Conservation (phyloP, 2,113 vertebrate species). For the Vulpes lagopus region DNA sequence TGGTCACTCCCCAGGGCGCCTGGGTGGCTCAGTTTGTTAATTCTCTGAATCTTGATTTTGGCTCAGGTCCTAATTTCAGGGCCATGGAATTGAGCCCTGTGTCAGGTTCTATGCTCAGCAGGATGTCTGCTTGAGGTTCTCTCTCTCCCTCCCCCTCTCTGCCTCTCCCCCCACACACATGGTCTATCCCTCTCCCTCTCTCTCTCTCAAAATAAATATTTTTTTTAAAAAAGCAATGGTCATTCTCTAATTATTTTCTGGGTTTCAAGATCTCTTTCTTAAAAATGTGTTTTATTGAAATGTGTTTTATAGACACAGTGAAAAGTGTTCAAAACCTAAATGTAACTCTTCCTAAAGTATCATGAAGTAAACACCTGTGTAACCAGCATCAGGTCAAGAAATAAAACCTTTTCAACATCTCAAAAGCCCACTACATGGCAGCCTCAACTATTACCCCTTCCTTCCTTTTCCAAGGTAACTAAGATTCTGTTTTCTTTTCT, state of each 20-base stretch:
- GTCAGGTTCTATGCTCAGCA: rapidly evolving
- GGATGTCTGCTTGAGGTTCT: not conserved
- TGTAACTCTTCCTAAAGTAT: not conserved
- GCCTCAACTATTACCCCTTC: rapidly evolving
- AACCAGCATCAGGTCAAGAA: not conserved
- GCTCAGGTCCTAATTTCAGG: not conserved
- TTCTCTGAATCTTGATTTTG: not conserved
- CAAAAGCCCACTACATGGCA: not conserved
- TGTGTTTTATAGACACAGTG: not conserved
- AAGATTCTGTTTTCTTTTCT: not conserved
- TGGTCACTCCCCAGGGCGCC: not conserved
- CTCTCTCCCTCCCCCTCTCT: not conserved
- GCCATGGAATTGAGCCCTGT: not conserved
- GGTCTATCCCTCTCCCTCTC: not conserved
- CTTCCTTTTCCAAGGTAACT: not conserved
- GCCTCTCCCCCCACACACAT: not conserved
- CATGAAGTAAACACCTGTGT: not conserved
- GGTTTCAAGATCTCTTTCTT: not conserved
- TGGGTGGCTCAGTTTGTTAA: not conserved
- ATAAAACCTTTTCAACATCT: not conserved
- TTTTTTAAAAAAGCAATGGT: not conserved
- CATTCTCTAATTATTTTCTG: not conserved
- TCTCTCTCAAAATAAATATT: not conserved
- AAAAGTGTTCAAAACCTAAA: not conserved
- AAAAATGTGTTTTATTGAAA: not conserved